Conservation (phyloP, 2,797 vertebrate species). For the Rhabdomys pumilio region DNA sequence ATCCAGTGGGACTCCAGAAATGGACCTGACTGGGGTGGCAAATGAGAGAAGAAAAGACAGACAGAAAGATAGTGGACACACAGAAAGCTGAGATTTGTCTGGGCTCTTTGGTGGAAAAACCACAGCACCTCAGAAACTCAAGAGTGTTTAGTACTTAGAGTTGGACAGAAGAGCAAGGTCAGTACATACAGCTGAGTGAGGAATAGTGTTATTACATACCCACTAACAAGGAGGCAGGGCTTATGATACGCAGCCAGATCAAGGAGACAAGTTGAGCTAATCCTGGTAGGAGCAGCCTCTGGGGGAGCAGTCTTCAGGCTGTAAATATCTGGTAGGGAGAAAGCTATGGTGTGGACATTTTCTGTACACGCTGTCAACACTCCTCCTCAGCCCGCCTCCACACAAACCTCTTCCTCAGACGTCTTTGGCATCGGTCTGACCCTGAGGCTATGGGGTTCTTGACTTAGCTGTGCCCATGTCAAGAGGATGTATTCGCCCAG, state of each 20-base stretch:
- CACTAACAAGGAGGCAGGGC: not conserved
- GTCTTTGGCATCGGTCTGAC: not conserved
- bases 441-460: not conserved
- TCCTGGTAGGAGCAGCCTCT: not conserved
- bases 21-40: not conserved
- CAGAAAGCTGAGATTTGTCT: not conserved
- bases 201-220: not conserved
- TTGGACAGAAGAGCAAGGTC: not conserved
- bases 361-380: not conserved
- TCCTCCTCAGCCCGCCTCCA: too few species aligned
- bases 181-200: not conserved
- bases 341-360: not conserved
- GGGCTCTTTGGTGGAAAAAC: not conserved
- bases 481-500: not conserved
- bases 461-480: not conserved
- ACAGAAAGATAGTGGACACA: not conserved
- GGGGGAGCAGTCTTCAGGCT: not conserved
- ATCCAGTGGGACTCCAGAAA: not conserved
- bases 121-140: not conserved
- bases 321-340: not conserved
- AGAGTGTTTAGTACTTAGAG: not conserved
- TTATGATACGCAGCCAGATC: not conserved
- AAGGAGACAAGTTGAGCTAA: not conserved
- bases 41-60: not conserved
- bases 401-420: too few species aligned